Percentiles rank a stretch among this genome's conserved stretches.
phyloP scores from a whole-genome alignment of 2,797 vertebrate species.

The Lacerta agilis region DNA sequence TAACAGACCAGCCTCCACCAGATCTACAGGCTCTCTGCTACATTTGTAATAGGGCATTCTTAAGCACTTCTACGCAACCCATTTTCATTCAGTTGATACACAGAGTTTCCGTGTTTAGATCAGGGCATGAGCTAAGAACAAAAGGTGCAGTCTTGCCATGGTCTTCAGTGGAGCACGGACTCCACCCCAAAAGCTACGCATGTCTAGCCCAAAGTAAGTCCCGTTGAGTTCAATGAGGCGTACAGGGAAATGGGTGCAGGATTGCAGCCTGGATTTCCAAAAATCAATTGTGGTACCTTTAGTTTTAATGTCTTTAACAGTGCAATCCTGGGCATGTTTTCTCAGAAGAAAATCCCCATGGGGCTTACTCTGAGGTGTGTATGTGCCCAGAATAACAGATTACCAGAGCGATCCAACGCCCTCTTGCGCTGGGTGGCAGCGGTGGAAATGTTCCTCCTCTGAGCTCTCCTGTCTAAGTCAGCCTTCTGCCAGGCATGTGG shows the following conservation, averaged over 20 bases:
- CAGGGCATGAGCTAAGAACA: background rate
- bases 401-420: too few species aligned
- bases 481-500: too few species aligned
- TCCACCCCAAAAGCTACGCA: background rate
- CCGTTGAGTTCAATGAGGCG: background rate
- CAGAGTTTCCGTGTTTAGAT: accelerated
- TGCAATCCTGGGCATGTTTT: background rate
- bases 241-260: background rate
- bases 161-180: background rate
- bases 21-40: background rate
- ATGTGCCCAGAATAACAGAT: background rate
- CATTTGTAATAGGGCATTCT: background rate
- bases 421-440: too few species aligned
- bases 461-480: too few species aligned
- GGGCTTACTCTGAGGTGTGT: background rate
- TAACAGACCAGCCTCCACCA: too few species aligned
- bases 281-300: background rate
- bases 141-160: background rate
- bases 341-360: background rate
- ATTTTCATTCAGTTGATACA: background rate
- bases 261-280: background rate
- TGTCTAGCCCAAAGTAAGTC: background rate
- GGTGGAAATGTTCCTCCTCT: too few species aligned
- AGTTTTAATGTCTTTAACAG: background rate
- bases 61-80: background rate